Evolutionary conservation across 2,113 vertebrate genomes (phyloP).

Genomic region (Muntiacus muntjak): DNA sequence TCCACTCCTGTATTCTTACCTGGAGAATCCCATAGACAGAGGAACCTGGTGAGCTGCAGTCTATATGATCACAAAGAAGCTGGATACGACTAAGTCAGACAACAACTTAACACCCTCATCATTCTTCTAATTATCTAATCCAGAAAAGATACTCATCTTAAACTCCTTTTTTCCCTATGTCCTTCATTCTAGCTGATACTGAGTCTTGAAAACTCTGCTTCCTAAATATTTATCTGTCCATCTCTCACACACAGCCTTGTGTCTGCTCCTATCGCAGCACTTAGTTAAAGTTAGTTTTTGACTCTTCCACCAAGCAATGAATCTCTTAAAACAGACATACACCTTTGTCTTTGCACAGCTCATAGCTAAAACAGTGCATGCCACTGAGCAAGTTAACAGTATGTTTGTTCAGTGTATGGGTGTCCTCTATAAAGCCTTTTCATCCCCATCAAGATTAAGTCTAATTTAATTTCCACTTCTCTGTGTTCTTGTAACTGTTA

Average conservation of each 20-base stretch:
- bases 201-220: neutral
- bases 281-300: neutral
- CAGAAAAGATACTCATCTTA: neutral
- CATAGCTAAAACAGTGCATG: neutral
- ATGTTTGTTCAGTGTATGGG: neutral
- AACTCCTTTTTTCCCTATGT: neutral
- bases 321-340: neutral
- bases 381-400: neutral
- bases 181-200: neutral
- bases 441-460: neutral
- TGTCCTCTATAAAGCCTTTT: neutral
- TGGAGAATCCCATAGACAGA: neutral
- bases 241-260: neutral
- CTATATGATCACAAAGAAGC: neutral
- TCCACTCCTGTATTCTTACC: neutral
- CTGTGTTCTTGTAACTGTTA: neutral
- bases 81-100: neutral
- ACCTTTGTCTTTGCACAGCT: neutral
- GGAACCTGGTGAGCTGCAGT: neutral
- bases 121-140: neutral
- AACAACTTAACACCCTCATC: neutral
- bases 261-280: neutral
- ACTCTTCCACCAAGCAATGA: neutral
- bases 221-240: neutral
- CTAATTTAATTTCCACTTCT: neutral